Evolutionary conservation across 2,888 invertebrate genomes (phyloP).

Genomic region (Dynastes hyllus): DNA sequence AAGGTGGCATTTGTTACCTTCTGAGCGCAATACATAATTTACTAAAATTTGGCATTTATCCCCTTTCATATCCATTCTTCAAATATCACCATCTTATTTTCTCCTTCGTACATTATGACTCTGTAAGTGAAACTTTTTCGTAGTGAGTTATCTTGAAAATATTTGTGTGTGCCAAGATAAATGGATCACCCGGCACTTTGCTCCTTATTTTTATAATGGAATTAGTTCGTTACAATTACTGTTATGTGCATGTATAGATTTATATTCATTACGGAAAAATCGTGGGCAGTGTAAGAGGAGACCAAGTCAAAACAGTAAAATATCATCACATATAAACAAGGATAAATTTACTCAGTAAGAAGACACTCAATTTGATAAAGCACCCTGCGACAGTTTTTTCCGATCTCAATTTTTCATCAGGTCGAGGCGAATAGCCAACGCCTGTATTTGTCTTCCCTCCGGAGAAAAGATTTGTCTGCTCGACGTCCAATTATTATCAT

Average conservation of each 20-base stretch:
- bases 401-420: conserved; percentile 26
- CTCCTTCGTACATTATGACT: no score
- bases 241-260: background rate
- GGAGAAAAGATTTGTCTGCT: conserved; percentile 34
- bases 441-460: conserved; percentile 13
- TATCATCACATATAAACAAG: conserved; percentile 16
- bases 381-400: background rate
- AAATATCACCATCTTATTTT: no score
- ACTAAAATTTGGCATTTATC: no score
- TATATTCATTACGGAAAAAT: background rate
- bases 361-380: conserved; percentile 1
- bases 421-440: background rate
- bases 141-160: no score
- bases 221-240: no score
- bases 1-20: no score
- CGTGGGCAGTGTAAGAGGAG: background rate
- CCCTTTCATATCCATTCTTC: no score
- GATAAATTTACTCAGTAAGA: conserved; percentile 16
- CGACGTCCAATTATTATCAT: conserved; percentile 36
- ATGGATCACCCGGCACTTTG: no score
- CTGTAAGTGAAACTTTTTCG: no score
- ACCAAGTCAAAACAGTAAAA: conserved; percentile 2
- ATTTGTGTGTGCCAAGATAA: no score
- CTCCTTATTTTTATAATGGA: no score
- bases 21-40: no score